These are phyloP conservation scores for Anniella stebbinsi DNA, from an alignment of 2,797 vertebrate genomes.

Conservation along the genomic window DNA sequence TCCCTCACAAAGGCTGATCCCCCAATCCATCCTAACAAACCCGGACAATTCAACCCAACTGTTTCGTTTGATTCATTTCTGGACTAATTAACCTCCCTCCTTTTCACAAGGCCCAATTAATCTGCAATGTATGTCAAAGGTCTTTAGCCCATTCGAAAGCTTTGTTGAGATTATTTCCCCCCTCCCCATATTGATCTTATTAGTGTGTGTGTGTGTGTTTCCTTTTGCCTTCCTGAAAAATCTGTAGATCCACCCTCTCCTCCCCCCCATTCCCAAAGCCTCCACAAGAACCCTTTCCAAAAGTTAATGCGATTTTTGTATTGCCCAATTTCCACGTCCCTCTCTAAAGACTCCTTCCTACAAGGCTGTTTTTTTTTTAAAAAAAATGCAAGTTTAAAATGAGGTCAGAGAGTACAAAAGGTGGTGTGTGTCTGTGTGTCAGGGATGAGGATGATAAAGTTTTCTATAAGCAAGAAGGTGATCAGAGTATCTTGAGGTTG, in stretches of 20 bases:
- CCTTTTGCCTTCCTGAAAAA: neutral
- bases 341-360: constrained; percentile 1
- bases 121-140: constrained; percentile 89
- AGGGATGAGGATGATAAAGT: constrained; percentile 29
- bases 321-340: constrained; percentile 39
- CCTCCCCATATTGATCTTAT: constrained; percentile 88
- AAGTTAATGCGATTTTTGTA: constrained; percentile 86
- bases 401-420: constrained; percentile 12
- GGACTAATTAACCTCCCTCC: constrained; percentile 94
- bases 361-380: neutral
- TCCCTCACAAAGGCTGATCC: constrained; percentile 93
- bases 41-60: constrained; percentile 87
- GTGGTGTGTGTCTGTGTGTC: neutral
- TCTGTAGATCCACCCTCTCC: neutral
- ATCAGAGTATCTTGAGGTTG: neutral
- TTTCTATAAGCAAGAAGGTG: constrained; percentile 30
- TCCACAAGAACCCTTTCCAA: constrained; percentile 67
- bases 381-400: neutral
- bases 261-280: constrained; percentile 69
- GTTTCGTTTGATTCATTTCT: constrained; percentile 89
- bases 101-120: constrained; percentile 93
- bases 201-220: constrained; percentile 65
- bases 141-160: constrained; percentile 85
- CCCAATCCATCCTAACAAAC: constrained; percentile 81
- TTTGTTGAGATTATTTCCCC: constrained; percentile 82